Percentiles rank a stretch among this genome's conserved stretches.
Evolutionary conservation across 2,113 vertebrate genomes (phyloP).

Genomic region (Halcyon malimbica): DNA sequence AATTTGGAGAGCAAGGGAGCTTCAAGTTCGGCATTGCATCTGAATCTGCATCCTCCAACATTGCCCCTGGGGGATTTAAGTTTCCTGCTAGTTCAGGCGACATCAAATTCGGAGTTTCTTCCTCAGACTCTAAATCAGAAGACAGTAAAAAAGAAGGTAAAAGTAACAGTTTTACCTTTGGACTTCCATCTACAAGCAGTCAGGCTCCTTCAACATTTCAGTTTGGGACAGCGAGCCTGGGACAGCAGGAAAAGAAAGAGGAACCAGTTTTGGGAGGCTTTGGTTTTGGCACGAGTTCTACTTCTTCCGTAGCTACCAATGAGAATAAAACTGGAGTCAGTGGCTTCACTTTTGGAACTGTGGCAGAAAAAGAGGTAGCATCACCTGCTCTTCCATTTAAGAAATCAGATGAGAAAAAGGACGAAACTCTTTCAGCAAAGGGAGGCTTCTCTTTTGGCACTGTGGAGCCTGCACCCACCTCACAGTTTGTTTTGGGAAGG

Average conservation of each 20-base stretch:
- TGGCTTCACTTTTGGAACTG: slow-evolving; percentile 74
- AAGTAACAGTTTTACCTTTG: slow-evolving; percentile 82
- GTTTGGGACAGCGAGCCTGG: slow-evolving; percentile 74
- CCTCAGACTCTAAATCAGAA: slow-evolving; percentile 72
- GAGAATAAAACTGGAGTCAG: slow-evolving; percentile 73
- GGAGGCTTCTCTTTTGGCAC: slow-evolving; percentile 69
- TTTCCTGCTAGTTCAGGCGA: slow-evolving; percentile 68
- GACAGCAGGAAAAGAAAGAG: slow-evolving; percentile 78
- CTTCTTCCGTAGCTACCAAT: slow-evolving; percentile 64
- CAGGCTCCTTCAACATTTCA: slow-evolving; percentile 66
- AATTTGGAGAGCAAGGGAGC: slow-evolving; percentile 81
- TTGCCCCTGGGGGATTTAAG: slow-evolving; percentile 71
- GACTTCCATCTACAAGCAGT: slow-evolving; percentile 68
- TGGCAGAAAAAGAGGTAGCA: slow-evolving; percentile 73
- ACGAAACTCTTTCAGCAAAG: slow-evolving; percentile 66
- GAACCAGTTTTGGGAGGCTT: slow-evolving; percentile 75
- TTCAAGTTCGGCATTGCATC: slow-evolving; percentile 77
- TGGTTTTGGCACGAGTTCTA: slow-evolving; percentile 76
- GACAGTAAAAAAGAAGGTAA: slow-evolving; percentile 81
- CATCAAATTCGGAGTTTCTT: slow-evolving; percentile 78
- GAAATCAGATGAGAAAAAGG: slow-evolving; percentile 76
- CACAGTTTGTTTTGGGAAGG: slow-evolving; percentile 85
- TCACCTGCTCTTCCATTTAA: slow-evolving; percentile 75
- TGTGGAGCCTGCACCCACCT: slow-evolving; percentile 43
- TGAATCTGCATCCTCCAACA: slow-evolving; percentile 66